A percentile compares a stretch with the other conserved stretches of the same genome.
These are phyloP conservation scores for Danio kyathit DNA, from an alignment of 2,797 vertebrate species.

Conservation along the genomic window DNA sequence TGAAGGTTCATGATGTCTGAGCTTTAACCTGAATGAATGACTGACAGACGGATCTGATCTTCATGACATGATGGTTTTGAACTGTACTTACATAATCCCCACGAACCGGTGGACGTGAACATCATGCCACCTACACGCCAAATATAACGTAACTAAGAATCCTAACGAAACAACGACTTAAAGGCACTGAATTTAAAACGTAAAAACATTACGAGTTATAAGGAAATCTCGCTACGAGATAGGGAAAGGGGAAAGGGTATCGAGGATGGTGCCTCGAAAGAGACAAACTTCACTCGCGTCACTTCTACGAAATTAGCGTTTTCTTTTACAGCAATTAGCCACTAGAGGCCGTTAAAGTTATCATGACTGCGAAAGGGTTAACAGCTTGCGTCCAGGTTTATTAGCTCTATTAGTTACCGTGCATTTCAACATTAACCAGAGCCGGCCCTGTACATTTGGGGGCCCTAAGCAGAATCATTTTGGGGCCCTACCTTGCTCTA, in stretches of 20 bases:
- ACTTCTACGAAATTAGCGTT: neutral
- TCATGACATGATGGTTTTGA: constrained; percentile 20
- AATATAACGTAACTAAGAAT: neutral
- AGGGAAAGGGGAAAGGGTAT: constrained; percentile 59
- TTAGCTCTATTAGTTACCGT: too few species aligned
- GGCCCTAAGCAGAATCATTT: too few species aligned
- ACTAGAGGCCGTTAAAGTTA: neutral
- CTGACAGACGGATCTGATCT: constrained; percentile 42
- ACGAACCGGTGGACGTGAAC: constrained; percentile 82
- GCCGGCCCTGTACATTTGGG: too few species aligned
- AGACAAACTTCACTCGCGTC: constrained; percentile 49
- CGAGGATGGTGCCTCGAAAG: constrained; percentile 45
- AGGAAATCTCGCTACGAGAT: constrained; percentile 23
- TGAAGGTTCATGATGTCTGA: neutral
- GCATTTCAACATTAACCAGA: too few species aligned
- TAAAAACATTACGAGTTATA: constrained; percentile 61
- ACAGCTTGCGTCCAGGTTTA: too few species aligned
- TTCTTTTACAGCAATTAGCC: neutral
- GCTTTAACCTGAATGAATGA: constrained; percentile 69
- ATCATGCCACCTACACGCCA: constrained; percentile 61
- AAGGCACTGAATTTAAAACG: constrained; percentile 45
- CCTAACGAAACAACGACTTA: neutral
- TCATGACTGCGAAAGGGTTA: too few species aligned
- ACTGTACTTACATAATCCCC: constrained; percentile 81
- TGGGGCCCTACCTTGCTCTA: too few species aligned